Evolutionary conservation across 2,113 vertebrate species (phyloP).

Genomic region (Sinocyclocheilus grahami): DNA sequence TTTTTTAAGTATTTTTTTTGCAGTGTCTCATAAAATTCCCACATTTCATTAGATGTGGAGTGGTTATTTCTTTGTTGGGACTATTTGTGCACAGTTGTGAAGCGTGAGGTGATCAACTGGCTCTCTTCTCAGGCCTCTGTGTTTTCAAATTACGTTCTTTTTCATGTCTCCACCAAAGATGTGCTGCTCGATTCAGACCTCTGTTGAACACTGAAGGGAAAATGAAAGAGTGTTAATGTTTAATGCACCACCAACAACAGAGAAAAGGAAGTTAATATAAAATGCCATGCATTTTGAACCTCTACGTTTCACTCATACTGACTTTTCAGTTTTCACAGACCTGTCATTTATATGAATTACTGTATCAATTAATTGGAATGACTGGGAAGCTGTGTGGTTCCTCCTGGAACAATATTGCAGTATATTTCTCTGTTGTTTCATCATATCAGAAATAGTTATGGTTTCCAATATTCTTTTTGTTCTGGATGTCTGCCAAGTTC

Average conservation of each 20-base stretch:
- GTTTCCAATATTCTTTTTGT: constrained; percentile 55
- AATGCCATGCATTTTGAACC: constrained; percentile 49
- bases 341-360: constrained; percentile 55
- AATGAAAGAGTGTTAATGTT: constrained; percentile 55
- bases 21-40: background rate
- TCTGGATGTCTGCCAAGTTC: constrained; percentile 53
- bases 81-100: background rate
- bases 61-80: background rate
- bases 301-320: constrained; percentile 29
- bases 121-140: constrained; percentile 12
- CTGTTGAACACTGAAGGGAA: constrained; percentile 39
- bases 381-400: constrained; percentile 41
- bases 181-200: constrained; percentile 42
- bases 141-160: constrained; percentile 36
- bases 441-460: constrained; percentile 50
- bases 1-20: background rate
- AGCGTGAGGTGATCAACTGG: background rate
- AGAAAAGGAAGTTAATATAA: constrained; percentile 51
- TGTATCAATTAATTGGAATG: constrained; percentile 58
- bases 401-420: constrained; percentile 46
- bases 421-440: constrained; percentile 55
- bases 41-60: background rate
- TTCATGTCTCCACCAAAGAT: constrained; percentile 35
- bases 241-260: constrained; percentile 51
- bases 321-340: constrained; percentile 27